A percentile compares a stretch with the other conserved stretches of the same genome.
These are phyloP conservation scores for Sesamia inferens DNA, from an alignment of 2,888 invertebrate genomes.

Conservation along the genomic window DNA sequence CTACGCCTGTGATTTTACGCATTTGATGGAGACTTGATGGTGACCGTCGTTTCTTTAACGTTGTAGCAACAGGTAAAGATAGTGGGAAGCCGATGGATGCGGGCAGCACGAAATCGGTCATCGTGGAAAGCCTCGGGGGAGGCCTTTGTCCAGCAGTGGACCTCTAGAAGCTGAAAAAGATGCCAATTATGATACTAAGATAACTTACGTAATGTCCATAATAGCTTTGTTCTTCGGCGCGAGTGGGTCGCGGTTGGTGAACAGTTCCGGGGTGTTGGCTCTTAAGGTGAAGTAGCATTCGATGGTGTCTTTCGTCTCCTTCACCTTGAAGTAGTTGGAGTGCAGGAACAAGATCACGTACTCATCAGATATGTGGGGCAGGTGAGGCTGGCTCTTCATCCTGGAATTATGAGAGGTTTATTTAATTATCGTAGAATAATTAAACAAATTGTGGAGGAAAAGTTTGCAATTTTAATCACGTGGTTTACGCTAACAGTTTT, in stretches of 20 bases:
- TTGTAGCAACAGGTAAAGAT: conserved; percentile 70
- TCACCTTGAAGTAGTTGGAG: conserved; percentile 88
- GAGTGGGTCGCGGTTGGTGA: conserved; percentile 90
- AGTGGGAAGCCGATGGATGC: too few relatives aligned
- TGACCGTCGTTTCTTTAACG: conserved; percentile 85
- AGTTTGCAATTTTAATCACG: not conserved
- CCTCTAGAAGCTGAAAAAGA: too few relatives aligned
- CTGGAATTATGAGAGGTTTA: conserved; percentile 83
- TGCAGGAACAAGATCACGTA: conserved; percentile 91
- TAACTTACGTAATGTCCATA: conserved; percentile 91
- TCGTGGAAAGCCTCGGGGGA: too few relatives aligned
- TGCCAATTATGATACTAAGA: conserved; percentile 57
- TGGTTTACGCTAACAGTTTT: too few relatives aligned
- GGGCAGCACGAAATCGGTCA: too few relatives aligned
- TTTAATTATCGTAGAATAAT: not conserved
- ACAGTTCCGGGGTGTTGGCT: conserved; percentile 90
- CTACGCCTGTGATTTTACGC: too few relatives aligned
- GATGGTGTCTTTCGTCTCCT: conserved; percentile 86
- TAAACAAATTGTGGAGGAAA: not conserved
- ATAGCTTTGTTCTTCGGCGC: conserved; percentile 87
- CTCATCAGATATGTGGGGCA: conserved; percentile 91
- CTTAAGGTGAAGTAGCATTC: conserved; percentile 90
- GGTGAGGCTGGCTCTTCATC: conserved; percentile 90
- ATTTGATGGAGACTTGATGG: conserved; percentile 72
- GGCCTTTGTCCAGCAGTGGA: too few relatives aligned